These are phyloP conservation scores for Eupsittula cactorum DNA, from an alignment of 2,113 vertebrate species.

Conservation along the genomic window DNA sequence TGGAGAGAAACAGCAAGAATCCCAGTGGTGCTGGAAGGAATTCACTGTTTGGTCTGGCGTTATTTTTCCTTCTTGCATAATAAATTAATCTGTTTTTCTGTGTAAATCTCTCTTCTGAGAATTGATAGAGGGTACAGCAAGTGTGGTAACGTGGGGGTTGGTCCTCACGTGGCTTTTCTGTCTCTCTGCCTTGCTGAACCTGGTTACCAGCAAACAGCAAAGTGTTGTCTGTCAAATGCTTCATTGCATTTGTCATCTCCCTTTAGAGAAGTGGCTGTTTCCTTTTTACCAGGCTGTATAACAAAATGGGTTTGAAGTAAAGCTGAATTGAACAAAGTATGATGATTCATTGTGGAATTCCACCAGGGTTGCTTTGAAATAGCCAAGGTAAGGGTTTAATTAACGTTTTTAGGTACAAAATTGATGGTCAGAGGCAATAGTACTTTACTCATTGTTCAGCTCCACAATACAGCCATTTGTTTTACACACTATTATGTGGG, in stretches of 20 bases:
- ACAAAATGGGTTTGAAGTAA: neutral
- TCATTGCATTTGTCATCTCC: neutral
- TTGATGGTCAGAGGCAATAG: neutral
- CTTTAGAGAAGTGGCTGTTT: neutral
- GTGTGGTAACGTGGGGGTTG: neutral
- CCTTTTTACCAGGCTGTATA: neutral
- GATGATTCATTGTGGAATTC: neutral
- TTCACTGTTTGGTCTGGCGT: neutral
- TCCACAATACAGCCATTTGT: neutral
- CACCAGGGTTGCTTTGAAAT: neutral
- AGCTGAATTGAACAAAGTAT: neutral
- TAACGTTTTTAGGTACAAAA: neutral
- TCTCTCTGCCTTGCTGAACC: neutral
- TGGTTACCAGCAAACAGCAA: neutral
- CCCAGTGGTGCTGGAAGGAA: neutral
- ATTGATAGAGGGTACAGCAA: neutral
- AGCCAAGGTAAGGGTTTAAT: neutral
- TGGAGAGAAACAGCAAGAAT: neutral
- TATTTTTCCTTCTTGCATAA: neutral
- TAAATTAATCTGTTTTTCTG: neutral
- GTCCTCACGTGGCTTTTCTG: neutral
- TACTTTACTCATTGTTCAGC: neutral
- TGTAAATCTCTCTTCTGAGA: neutral
- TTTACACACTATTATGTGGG: neutral
- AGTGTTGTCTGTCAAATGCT: neutral